phyloP scores from a whole-genome alignment of 1,140 invertebrate species.

The Dendroctonus ponderosae region DNA sequence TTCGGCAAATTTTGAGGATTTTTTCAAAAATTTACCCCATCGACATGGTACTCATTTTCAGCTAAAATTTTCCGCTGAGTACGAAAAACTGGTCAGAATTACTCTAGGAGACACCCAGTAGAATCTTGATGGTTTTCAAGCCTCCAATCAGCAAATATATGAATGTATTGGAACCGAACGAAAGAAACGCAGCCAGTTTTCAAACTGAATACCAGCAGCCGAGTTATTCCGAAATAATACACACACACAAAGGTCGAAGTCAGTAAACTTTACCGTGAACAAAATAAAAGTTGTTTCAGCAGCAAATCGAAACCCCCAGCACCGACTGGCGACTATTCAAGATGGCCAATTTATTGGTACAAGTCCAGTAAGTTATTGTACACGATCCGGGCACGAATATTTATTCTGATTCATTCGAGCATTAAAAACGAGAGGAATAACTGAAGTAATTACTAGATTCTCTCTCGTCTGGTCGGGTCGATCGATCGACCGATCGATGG shows the following conservation, averaged over 20 bases:
- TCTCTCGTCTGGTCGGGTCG: background rate
- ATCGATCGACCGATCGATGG: too few relatives aligned
- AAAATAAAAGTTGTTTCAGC: conserved; percentile 42
- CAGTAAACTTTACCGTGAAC: conserved; percentile 38
- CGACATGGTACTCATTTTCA: too few relatives aligned
- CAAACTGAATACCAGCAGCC: conserved; percentile 25
- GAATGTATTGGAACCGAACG: background rate
- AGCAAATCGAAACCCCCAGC: conserved; percentile 38
- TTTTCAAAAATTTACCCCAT: too few relatives aligned
- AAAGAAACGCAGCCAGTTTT: conserved; percentile 7
- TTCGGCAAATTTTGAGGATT: too few relatives aligned
- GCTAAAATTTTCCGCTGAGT: too few relatives aligned
- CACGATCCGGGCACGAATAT: conserved; percentile 42
- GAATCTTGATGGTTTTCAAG: too few relatives aligned
- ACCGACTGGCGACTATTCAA: conserved; percentile 39
- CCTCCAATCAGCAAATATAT: too few relatives aligned
- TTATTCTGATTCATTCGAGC: conserved; percentile 44
- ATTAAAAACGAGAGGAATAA: conserved; percentile 45
- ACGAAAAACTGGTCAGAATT: too few relatives aligned
- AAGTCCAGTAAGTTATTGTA: conserved; percentile 47
- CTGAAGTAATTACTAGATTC: conserved; percentile 45
- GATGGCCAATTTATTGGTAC: conserved; percentile 47
- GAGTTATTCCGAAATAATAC: conserved; percentile 26
- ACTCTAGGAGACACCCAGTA: too few relatives aligned
- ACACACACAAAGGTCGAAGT: conserved; percentile 33